Percentiles rank a stretch among this genome's conserved stretches.
Conservation (phyloP, 2,888 invertebrate species). For the Pherbina coryleti region DNA sequence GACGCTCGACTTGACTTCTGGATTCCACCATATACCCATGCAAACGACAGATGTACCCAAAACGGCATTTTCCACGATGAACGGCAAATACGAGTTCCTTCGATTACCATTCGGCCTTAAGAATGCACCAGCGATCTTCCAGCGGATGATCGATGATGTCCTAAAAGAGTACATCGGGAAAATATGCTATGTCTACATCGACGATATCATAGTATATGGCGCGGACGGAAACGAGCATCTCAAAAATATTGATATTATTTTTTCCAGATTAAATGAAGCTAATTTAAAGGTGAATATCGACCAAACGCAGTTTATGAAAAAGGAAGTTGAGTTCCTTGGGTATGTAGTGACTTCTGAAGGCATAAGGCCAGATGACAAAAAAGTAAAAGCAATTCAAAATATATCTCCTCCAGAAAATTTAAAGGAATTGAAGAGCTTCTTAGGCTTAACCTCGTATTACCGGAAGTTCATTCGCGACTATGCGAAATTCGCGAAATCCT, state of each 20-base stretch:
- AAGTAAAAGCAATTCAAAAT: not conserved
- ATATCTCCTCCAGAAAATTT: constrained; percentile 22
- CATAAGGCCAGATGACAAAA: not conserved
- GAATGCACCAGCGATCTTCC: constrained; percentile 6
- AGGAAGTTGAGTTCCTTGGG: constrained; percentile 31
- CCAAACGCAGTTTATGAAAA: no score
- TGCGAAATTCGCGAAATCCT: constrained; percentile 39
- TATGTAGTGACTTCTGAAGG: constrained; percentile 12
- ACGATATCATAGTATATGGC: not conserved
- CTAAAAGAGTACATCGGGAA: no score
- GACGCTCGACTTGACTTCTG: no score
- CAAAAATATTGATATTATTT: no score
- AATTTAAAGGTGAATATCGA: no score
- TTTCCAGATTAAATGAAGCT: no score
- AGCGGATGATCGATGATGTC: not conserved
- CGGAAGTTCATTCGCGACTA: not conserved
- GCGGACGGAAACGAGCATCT: not conserved
- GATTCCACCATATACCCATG: no score
- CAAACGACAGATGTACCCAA: no score
- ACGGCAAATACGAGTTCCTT: constrained; percentile 32
- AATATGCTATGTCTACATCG: constrained; percentile 16
- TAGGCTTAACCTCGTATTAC: constrained; percentile 37
- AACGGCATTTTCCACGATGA: constrained; percentile 24
- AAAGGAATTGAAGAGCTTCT: constrained; percentile 42
- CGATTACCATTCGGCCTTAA: constrained; percentile 4